Evolutionary conservation across 2,888 invertebrate species (phyloP).

Genomic region (Strigamia maritima): DNA sequence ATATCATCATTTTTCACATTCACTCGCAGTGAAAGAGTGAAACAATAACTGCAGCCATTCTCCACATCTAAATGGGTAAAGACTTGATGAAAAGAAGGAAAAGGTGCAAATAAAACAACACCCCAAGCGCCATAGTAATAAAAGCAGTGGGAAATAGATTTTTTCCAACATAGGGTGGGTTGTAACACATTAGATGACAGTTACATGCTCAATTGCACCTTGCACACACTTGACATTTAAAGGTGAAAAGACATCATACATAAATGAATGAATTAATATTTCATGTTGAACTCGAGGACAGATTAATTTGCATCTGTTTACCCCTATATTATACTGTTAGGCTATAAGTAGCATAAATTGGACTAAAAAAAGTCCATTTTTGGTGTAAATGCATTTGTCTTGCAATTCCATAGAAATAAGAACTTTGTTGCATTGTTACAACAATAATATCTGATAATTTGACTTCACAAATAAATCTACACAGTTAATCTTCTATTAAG

Average conservation of each 20-base stretch:
- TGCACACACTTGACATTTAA: background rate
- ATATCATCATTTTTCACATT: background rate
- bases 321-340: no score
- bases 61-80: background rate
- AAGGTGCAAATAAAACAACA: background rate
- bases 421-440: no score
- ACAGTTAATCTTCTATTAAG: no score
- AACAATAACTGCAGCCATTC: background rate
- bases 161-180: background rate
- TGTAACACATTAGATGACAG: background rate
- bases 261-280: background rate
- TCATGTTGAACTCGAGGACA: no score
- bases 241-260: background rate
- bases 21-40: background rate
- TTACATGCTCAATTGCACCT: background rate
- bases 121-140: background rate
- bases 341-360: no score
- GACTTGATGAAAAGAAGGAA: background rate
- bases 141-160: background rate
- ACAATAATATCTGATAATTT: no score
- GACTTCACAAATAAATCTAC: no score
- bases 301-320: background rate
- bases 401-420: no score
- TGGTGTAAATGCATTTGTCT: no score
- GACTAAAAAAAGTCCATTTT: no score